Evolutionary conservation across 92 coral and sea anemone genomes (phyloP), one percentile per base, ranked within the genome.

Genomic region (Paramuricea clavata): DNA sequence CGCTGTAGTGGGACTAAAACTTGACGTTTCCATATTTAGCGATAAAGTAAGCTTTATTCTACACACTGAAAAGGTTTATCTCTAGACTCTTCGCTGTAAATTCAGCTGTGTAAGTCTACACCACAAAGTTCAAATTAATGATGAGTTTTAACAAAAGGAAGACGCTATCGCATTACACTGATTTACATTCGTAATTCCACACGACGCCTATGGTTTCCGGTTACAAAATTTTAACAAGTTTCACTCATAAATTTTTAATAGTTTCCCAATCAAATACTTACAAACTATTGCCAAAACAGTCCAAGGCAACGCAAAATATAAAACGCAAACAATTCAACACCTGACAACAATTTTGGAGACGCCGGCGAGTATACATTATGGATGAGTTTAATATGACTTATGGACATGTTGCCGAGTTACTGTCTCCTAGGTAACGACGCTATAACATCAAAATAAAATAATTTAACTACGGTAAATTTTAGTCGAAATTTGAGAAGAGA

Each of bases 1-100:
- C 16, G 93, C 99, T 5, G 91, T 90, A 43, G 92, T 94, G 0
- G 99, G 99, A 54, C 89, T 87, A 59, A 93, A 0, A 11, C 31
- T 65, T 15, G 72, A 65, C 27, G 41, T 65, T 3, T 49, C 82
- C 82, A 76, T 76, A 6, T 16, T 65, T 27, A 11, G 62, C 2
- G 62, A 54, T 19, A 21, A 5, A 10, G 23, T 17, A 54, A 54
- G 27, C 27, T 54, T 17, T 19, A 47, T 21, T 27, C 36, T 67
- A 35, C 44, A 30, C 2, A 19, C 7, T n/a, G 5, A 72, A 35
- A 11, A 19, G 32, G 1, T 22, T 0, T 9, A 34, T 36, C 22
- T 36, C 50, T 0, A 5, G n/a, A n/a, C n/a, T n/a, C n/a, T n/a
- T n/a, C 78, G 64, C 44, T 39, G 44, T 39, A 39, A 4, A 39